Base-by-base conservation (phyloP, 2,797 vertebrate genomes). In the Sebastes diaconus region DNA sequence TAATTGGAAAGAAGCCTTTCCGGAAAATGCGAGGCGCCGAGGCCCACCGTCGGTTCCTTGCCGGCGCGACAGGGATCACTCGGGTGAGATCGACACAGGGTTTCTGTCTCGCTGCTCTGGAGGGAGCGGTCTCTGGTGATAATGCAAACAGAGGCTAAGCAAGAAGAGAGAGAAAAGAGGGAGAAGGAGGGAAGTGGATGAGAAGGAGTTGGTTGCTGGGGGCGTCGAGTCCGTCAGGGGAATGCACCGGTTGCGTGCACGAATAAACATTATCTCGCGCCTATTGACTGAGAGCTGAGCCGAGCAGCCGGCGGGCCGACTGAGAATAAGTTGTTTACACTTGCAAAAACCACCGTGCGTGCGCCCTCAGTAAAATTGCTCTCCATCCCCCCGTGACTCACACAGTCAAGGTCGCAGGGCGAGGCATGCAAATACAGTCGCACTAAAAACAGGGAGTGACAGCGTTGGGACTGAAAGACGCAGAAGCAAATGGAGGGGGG, bases 321-420 rank as follows among this genome's bases (percentile, higher is more conserved):
- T 84, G 92, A 94, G 91, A 87, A 89, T 83, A 81, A 88, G 77
- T 79, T 94, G 91, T 93, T 93, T 93, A 93, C 91, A 92, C 84
- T 90, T 86, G 84, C 86, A 87, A 77, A 89, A 89, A 84, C 16
- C 68, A 64, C 64, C 0, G 59, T 50, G 82, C 0, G 59, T 54
- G 84, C 42, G 22, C 73, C 80, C 74, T 87, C 87, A 25, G 75
- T 87, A 52, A 90, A 86, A 87, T 24, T 75, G 82, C 72, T 87
- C 79, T 77, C 24, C 75, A 25, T 54, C 85, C 74, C 24, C 80
- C 4, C 4, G 58, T 74, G 84, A 86, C 83, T 81, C 80, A 55
- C 73, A 50, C 2, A 32, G 34, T 84, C 81, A 89, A 93, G 92
- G 92, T 92, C 89, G 46, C 14, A 20, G 85, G 84, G 64, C 20